A percentile compares a stretch with the other conserved stretches of the same genome.
phyloP scores from a whole-genome alignment of 2,888 invertebrate genomes.

The Diplolepis rosae region DNA sequence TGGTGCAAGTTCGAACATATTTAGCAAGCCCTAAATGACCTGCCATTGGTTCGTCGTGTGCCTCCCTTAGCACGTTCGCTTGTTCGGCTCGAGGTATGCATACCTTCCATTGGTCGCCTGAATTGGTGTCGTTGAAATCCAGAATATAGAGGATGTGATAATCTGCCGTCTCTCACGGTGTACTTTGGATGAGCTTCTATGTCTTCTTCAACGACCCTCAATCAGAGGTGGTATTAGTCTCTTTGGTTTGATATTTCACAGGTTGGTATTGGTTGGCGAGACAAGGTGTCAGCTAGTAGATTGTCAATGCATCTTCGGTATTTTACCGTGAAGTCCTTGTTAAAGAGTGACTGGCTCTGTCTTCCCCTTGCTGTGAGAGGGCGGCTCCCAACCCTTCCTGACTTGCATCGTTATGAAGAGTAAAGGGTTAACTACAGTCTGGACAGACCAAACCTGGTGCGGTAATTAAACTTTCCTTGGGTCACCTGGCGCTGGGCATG shows the following conservation, averaged over 20 bases:
- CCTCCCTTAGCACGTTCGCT: too few relatives aligned
- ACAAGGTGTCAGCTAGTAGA: conserved; percentile 27
- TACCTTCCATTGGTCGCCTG: conserved; percentile 39
- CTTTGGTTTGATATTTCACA: background rate
- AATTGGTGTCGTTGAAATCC: conserved; percentile 16
- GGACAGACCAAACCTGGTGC: conserved; percentile 36
- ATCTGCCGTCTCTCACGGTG: conserved; percentile 48
- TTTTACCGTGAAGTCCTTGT: conserved; percentile 32
- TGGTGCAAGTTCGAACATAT: too few relatives aligned
- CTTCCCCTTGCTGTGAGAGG: conserved; percentile 4
- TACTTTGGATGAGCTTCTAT: conserved; percentile 34
- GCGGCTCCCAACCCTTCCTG: conserved; percentile 34
- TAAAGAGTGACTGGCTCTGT: conserved; percentile 38
- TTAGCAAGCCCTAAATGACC: too few relatives aligned
- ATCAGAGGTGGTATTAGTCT: background rate
- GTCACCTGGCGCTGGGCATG: too few relatives aligned
- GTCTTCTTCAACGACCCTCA: background rate
- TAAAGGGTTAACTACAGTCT: conserved; percentile 31
- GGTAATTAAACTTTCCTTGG: too few relatives aligned
- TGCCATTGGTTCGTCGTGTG: too few relatives aligned
- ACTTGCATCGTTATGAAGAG: conserved; percentile 40
- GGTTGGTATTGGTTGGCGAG: background rate
- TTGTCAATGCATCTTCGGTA: conserved; percentile 33
- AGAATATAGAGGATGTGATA: conserved; percentile 28
- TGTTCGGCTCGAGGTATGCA: too few relatives aligned